Base-by-base conservation (phyloP, 2,888 invertebrate genomes). In the Trimorus sp. region DNA sequence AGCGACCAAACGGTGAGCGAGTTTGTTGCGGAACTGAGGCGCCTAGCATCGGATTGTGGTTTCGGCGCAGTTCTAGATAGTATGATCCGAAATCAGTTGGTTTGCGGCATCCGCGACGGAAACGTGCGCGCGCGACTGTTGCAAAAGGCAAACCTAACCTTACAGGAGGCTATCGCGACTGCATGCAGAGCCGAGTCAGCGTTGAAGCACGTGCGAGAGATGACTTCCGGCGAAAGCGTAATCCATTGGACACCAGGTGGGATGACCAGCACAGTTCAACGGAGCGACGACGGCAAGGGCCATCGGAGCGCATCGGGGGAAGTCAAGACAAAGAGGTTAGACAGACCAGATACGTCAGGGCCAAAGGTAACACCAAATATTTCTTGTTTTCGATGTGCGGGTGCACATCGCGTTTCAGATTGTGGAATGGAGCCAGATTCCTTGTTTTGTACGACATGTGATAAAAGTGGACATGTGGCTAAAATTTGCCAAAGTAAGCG, bases 31-130 rank as follows among this genome's bases (percentile, higher is more conserved):
- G 74, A 59, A 16, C 59, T 75, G 7, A 58, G 74, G 0, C n/a
- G 38, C 8, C 15, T 58, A 3, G 66, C 74, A 7, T 40, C 75
- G 2, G 75, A 75, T 26, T 66, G 75, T 48, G 63, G 56, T 9
- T 75, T 75, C 38, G 58, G 75, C 0, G 53, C 1, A 1, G 37
- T 11, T 0, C n/a, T 66, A 1, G 68, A 60, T n/a, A 63, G 68
- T 16, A 66, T 75, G 75, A 75, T 75, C 4, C 42, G 75, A 9
- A 75, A 75, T 38, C 66, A 75, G 51, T 38, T 75, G 8, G 68
- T 75, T 1, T 75, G 75, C n/a, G 75, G 68, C 0, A 59, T 68
- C n/a, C 51, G 60, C 8, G 68, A 75, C 15, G 26, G 45, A 3
- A 63, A 75, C 12, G 68, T 75, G 6, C 51, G 75, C 1, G 7